A percentile compares a stretch with the other conserved stretches of the same genome.
Conservation (phyloP, 2,797 vertebrate genomes). For the Chaetodon trifasciatus region DNA sequence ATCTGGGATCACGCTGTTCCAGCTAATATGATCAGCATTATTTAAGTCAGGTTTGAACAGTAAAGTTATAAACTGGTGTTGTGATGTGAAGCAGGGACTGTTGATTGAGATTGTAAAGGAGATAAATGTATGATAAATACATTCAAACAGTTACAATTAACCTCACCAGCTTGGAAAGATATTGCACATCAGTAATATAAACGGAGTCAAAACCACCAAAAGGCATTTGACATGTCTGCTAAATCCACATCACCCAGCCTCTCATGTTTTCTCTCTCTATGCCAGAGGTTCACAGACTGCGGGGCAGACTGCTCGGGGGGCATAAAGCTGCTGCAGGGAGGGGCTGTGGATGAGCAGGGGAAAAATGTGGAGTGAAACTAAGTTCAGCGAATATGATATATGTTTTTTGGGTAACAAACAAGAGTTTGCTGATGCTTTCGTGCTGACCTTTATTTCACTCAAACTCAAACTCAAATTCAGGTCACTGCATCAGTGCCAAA, state of each 20-base stretch:
- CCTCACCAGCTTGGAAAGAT: background rate
- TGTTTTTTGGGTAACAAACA: too few species aligned
- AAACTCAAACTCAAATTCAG: too few species aligned
- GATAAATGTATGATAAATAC: background rate
- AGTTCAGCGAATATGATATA: too few species aligned
- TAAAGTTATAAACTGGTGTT: background rate
- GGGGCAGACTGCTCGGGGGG: too few species aligned
- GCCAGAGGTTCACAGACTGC: background rate
- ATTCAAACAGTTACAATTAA: background rate
- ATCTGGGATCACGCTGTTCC: slow-evolving; percentile 13
- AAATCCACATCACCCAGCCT: background rate
- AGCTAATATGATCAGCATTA: background rate
- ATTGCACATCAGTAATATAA: background rate
- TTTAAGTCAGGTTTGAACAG: background rate
- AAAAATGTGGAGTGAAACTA: too few species aligned
- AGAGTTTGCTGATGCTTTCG: too few species aligned
- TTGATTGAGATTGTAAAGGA: background rate
- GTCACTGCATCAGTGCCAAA: background rate
- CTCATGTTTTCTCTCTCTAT: background rate
- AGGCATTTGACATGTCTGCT: background rate
- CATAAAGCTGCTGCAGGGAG: too few species aligned
- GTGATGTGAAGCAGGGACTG: background rate
- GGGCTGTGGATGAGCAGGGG: too few species aligned
- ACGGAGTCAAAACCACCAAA: background rate
- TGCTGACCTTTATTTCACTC: too few species aligned